Percentiles rank a stretch among this genome's conserved stretches.
These are phyloP conservation scores for Chymomyza procnemis DNA, from an alignment of 2,888 invertebrate species.

Conservation along the genomic window DNA sequence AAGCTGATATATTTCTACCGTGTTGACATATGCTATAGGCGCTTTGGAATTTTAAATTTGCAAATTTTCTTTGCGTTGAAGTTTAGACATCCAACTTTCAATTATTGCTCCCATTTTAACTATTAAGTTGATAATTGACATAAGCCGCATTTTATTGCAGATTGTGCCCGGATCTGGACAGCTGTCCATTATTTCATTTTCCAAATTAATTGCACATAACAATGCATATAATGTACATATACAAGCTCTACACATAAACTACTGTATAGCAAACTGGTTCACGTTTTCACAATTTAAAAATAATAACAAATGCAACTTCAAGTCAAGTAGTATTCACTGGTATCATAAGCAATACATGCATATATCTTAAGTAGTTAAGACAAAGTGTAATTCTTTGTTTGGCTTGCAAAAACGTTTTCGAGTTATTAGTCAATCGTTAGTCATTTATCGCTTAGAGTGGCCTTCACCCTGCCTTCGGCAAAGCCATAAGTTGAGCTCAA, in stretches of 20 bases:
- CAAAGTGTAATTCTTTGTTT: not conserved
- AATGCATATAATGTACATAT: conserved; percentile 3
- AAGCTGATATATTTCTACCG: too few species aligned
- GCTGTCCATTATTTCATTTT: conserved; percentile 40
- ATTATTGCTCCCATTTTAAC: not conserved
- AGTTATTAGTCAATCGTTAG: not conserved
- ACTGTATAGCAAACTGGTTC: conserved; percentile 34
- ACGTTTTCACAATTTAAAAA: not conserved
- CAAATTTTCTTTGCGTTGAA: too few species aligned
- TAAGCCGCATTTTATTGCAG: not conserved
- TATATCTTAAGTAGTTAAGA: not conserved
- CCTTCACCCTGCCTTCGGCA: conserved; percentile 41
- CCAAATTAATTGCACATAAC: conserved; percentile 10
- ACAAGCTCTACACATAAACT: conserved; percentile 4
- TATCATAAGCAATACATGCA: not conserved
- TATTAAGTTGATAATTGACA: not conserved
- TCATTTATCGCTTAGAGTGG: conserved; percentile 14
- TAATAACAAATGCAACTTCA: not conserved
- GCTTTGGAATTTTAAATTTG: too few species aligned
- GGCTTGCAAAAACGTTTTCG: not conserved
- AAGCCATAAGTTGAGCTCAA: conserved; percentile 29
- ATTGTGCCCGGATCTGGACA: conserved; percentile 16
- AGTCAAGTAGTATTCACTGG: not conserved
- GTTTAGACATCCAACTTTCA: not conserved
- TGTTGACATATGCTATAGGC: too few species aligned